Evolutionary conservation across 2,888 invertebrate genomes (phyloP).

Genomic region (Chrysina gloriosa): DNA sequence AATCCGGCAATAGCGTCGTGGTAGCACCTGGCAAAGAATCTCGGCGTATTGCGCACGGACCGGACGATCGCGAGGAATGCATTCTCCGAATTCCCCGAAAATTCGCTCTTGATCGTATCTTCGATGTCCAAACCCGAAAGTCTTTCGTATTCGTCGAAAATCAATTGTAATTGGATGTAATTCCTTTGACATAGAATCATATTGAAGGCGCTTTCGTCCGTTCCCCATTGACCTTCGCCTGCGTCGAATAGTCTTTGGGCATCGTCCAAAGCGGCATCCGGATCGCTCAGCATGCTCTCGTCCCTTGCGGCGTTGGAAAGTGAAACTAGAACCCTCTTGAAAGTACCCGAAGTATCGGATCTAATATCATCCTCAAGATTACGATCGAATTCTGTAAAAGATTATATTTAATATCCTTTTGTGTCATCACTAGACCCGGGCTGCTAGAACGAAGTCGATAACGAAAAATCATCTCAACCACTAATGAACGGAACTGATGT

Average conservation of each 20-base stretch:
- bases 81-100: slow-evolving; percentile 82
- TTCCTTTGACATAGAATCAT: slow-evolving; percentile 83
- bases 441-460: too few relatives aligned
- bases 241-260: slow-evolving; percentile 84
- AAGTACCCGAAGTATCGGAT: slow-evolving; percentile 92
- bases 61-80: slow-evolving; percentile 83
- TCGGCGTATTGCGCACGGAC: slow-evolving; percentile 78
- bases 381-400: slow-evolving; percentile 81
- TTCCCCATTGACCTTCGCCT: slow-evolving; percentile 75
- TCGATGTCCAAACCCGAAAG: slow-evolving; percentile 82
- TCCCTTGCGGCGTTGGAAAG: slow-evolving; percentile 84
- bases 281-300: slow-evolving; percentile 82
- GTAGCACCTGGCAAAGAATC: slow-evolving; percentile 85
- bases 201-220: slow-evolving; percentile 88
- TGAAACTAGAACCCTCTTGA: slow-evolving; percentile 89
- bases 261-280: slow-evolving; percentile 79
- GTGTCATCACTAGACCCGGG: too few relatives aligned
- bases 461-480: too few relatives aligned
- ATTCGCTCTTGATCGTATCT: slow-evolving; percentile 80
- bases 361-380: slow-evolving; percentile 83
- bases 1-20: slow-evolving; percentile 88
- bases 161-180: slow-evolving; percentile 70
- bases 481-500: too few relatives aligned
- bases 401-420: slow-evolving; percentile 72
- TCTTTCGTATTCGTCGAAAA: slow-evolving; percentile 74